A percentile compares a stretch with the other conserved stretches of the same genome.
Conservation (phyloP, 2,888 invertebrate genomes). For the Rhingia campestris region DNA sequence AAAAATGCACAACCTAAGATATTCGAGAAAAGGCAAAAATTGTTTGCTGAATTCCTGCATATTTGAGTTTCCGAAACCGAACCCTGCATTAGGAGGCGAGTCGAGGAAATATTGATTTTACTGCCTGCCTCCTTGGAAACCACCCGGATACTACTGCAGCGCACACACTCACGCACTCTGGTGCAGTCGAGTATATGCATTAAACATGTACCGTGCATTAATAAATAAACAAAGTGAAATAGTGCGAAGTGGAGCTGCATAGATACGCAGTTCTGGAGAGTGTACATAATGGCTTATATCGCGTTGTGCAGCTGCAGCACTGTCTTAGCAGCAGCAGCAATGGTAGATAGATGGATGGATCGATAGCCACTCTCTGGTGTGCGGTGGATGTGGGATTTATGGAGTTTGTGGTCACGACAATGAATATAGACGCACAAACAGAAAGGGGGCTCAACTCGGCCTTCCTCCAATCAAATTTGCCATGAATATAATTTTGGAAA, state of each 20-base stretch:
- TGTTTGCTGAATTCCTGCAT: conserved; percentile 39
- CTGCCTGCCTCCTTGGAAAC: conserved; percentile 32
- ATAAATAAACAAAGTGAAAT: conserved; percentile 62
- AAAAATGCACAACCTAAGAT: conserved; percentile 21
- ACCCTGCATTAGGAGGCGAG: conserved; percentile 13
- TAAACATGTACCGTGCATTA: conserved; percentile 22
- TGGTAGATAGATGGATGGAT: conserved; percentile 17
- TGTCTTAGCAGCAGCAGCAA: conserved; percentile 42
- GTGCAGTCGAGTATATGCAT: conserved; percentile 1
- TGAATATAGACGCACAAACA: conserved; percentile 3
- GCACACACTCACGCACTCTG: conserved; percentile 8
- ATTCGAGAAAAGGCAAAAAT: conserved; percentile 30
- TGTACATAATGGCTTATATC: conserved; percentile 40
- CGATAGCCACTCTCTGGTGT: conserved; percentile 1
- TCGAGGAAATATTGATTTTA: conserved; percentile 61
- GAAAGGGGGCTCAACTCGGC: conserved; percentile 8
- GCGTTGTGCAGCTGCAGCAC: conserved; percentile 47
- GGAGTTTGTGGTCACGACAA: conserved; percentile 13
- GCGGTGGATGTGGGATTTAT: conserved; percentile 6
- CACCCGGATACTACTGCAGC: conserved; percentile 18
- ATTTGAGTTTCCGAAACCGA: conserved; percentile 4
- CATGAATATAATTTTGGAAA: conserved; percentile 66
- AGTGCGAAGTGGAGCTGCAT: conserved; percentile 47
- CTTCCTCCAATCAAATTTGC: conserved; percentile 64
- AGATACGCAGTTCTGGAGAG: conserved; percentile 42